Base-by-base conservation (phyloP, 2,113 vertebrate species). In the Anguilla rostrata region DNA sequence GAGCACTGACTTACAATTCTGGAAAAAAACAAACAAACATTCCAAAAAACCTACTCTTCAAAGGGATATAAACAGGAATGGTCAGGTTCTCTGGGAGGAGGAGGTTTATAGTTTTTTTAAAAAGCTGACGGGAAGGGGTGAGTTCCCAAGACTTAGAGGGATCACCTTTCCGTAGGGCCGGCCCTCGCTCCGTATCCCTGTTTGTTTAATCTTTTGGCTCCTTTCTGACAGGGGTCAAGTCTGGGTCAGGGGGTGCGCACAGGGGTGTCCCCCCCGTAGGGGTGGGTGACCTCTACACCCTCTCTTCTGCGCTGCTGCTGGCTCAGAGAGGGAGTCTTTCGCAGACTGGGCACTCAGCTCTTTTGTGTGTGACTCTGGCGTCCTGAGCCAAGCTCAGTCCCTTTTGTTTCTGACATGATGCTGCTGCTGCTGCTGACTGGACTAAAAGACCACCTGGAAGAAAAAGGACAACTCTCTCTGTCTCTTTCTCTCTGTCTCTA, bases 401-500 rank as follows among this genome's bases (percentile, higher is more conserved):
- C 79, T 49, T 90, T 87, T 91, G 83, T 89, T 81, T 88, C 84
- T 88, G 71, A 87, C 85, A 87, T 80, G 81, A 85, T 6, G 18
- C 34, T 80, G 82, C 85, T 53, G 82, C 85, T 53, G 49, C 78
- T 89, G 90, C 91, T 94, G 91, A 93, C 91, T 90, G 89, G 84
- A 88, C 85, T 84, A 85, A 92, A 91, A 92, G 85, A 84, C 89
- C 91, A 92, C 87, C 89, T 92, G 90, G 80, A 91, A 85, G 84
- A 88, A 78, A 34, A 71, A 82, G 26, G 34, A 43, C 86, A 49
- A 49, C n/a, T 86, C 78, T 56, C 63, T 82, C 66, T 18, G 40
- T 15, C 41, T 39, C 82, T 87, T 56, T 53, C 20, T 83, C 5
- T 39, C 40, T 46, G 66, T 84, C 60, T 39, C 60, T 66, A 9